Base-by-base conservation (phyloP, 2,797 vertebrate genomes). In the Manis javanica region DNA sequence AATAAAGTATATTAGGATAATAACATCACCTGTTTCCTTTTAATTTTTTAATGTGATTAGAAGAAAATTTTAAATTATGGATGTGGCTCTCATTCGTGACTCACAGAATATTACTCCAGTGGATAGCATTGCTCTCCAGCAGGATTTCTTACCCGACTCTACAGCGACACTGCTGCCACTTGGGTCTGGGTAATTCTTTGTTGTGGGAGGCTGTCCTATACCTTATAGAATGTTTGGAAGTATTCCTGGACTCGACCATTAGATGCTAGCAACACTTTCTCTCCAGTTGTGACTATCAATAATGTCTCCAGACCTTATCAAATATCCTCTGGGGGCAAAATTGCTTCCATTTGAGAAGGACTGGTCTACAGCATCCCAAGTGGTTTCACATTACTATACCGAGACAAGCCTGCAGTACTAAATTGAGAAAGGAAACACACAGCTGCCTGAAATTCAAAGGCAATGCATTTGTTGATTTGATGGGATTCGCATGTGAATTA, bases 341-440 rank as follows among this genome's bases (percentile, higher is more conserved):
- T 2, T 75, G 42, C 12, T 42, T 59, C 71, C 49, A 59, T 72
- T 63, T 85, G 37, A 42, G 46, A 88, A 79, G 3, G 39, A 77
- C 15, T 77, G 37, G 21, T 87, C 42, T 37, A n/a, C 1, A 42
- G 53, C 51, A n/a, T 61, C 26, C 31, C 49, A 53, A 84, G 4
- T 74, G 19, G 19, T 68, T 24, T 66, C 29, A 64, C 46, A 75
- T 53, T 42, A 71, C 24, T 64, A 85, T 16, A 89, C 16, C 16
- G 81, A 79, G 24, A 75, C 2, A 79, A 79, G n/a, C 74, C 39
- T 79, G 51, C 29, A 93, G 72, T 84, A 51, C 15, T 51, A 19
- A 78, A 92, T 91, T 93, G 64, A 83, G 31, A 92, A 94, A 92
- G 78, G 19, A 92, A 92, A 74, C 83, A 37, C 68, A 92, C 3